Evolutionary conservation across 2,113 vertebrate species (phyloP), one percentile per base, ranked within the genome.

Genomic region (Sisor rabdophorus): DNA sequence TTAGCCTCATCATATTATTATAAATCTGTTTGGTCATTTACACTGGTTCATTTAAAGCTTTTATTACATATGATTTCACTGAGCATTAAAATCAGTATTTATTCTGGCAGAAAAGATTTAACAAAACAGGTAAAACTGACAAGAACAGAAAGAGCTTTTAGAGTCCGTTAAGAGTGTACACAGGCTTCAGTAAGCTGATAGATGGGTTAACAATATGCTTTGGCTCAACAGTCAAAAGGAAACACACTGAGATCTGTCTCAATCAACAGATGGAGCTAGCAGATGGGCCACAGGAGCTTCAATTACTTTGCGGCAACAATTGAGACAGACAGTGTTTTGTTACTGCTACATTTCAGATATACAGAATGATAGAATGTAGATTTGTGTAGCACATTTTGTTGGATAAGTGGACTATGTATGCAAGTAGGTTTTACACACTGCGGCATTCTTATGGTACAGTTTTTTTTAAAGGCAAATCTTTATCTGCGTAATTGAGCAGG

Each of bases 181-280:
- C 48, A 32, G 67, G 5, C 40, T 50, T 53, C 20, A 20, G 44
- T 58, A 20, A 26, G 12, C 64, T 61, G 19, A 36, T 48, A 50
- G 54, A 59, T 30, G 53, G 40, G 53, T 58, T 76, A 22, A 50
- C 40, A 24, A 64, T 63, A 64, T 58, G 17, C 19, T 69, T 68
- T 22, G 36, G 63, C 63, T 76, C 63, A 11, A 53, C 52, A 55
- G 17, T 58, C 74, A 58, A 26, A 69, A 20, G 40, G 36, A 76
- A 69, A 36, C 52, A 40, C 52, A 40, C 69, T 10, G 63, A 55
- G 22, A 55, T 13, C 26, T 12, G 12, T 76, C 40, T 76, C 69
- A 50, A 76, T 48, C 53, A 69, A 24, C 75, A 76, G 75, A 65
- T 56, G 54, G 52, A 70, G 63, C 52, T 54, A 47, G 53, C 63